Evolutionary conservation across 2,888 invertebrate species (phyloP).

Genomic region (Volucella zonaria): DNA sequence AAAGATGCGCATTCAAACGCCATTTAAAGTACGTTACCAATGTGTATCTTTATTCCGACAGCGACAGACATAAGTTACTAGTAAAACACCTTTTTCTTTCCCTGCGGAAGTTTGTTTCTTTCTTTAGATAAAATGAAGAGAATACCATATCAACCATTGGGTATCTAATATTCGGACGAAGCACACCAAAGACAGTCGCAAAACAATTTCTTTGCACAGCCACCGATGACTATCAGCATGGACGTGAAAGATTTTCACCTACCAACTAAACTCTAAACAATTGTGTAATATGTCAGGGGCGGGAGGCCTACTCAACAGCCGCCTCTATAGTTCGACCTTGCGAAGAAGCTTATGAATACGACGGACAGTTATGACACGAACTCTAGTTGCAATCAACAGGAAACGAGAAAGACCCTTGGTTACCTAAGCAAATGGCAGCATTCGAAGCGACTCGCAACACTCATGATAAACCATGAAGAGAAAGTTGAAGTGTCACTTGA

Average conservation of each 20-base stretch:
- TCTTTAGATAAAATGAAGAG: neutral
- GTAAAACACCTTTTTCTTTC: neutral
- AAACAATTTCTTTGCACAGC: neutral
- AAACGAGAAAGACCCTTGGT: slow-evolving; percentile 12
- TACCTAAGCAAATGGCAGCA: slow-evolving; percentile 20
- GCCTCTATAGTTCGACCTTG: slow-evolving; percentile 30
- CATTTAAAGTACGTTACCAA: neutral
- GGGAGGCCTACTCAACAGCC: neutral
- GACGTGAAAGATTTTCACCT: slow-evolving; percentile 13
- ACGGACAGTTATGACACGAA: slow-evolving; percentile 11
- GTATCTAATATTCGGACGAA: neutral
- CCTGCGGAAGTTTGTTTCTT: slow-evolving; percentile 24
- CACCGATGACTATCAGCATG: neutral
- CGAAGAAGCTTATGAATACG: neutral
- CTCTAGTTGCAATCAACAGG: neutral
- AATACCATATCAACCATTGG: neutral
- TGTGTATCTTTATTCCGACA: slow-evolving; percentile 1
- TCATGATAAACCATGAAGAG: slow-evolving; percentile 31
- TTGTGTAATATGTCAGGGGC: neutral
- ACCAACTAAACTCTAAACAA: neutral
- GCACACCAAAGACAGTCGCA: neutral
- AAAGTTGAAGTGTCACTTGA: slow-evolving; percentile 51
- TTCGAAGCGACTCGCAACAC: neutral
- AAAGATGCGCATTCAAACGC: neutral
- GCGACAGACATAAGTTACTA: neutral